These are phyloP conservation scores for Peromyscus leucopus DNA, from an alignment of 2,113 vertebrate species.

Conservation along the genomic window DNA sequence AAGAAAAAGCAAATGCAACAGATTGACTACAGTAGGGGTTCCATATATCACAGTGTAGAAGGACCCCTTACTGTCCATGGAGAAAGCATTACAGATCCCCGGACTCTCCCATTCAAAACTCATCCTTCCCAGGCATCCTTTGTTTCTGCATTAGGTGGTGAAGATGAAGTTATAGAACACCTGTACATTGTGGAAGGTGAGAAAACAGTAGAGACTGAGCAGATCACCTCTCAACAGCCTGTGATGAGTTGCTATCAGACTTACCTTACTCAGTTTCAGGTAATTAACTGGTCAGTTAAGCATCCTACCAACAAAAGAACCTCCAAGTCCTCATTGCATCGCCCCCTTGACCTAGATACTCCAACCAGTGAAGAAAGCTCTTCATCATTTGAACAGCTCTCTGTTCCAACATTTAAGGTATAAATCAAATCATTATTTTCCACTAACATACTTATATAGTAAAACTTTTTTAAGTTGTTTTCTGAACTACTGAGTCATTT, in stretches of 20 bases:
- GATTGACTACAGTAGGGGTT: slow-evolving; percentile 93
- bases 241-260: slow-evolving; percentile 96
- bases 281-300: slow-evolving; percentile 96
- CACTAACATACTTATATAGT: background rate
- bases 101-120: slow-evolving; percentile 91
- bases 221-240: slow-evolving; percentile 93
- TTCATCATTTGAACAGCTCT: slow-evolving; percentile 94
- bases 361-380: slow-evolving; percentile 97
- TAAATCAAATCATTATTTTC: background rate
- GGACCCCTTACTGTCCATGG: slow-evolving; percentile 93
- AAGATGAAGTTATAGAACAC: slow-evolving; percentile 91
- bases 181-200: slow-evolving; percentile 91
- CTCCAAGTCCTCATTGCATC: slow-evolving; percentile 97
- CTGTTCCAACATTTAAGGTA: slow-evolving; percentile 97
- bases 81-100: slow-evolving; percentile 91
- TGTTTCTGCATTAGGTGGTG: slow-evolving; percentile 96
- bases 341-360: slow-evolving; percentile 96
- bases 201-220: slow-evolving; percentile 90
- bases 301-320: slow-evolving; percentile 98
- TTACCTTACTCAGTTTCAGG: slow-evolving; percentile 97
- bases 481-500: slow-evolving; percentile 20
- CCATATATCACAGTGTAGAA: slow-evolving; percentile 98
- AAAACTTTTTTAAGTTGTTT: slow-evolving; percentile 53
- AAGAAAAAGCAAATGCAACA: slow-evolving; percentile 94
- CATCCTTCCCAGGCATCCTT: slow-evolving; percentile 98